These are phyloP conservation scores for Loxodonta africana DNA, from an alignment of 2,113 vertebrate genomes.

Conservation along the genomic window DNA sequence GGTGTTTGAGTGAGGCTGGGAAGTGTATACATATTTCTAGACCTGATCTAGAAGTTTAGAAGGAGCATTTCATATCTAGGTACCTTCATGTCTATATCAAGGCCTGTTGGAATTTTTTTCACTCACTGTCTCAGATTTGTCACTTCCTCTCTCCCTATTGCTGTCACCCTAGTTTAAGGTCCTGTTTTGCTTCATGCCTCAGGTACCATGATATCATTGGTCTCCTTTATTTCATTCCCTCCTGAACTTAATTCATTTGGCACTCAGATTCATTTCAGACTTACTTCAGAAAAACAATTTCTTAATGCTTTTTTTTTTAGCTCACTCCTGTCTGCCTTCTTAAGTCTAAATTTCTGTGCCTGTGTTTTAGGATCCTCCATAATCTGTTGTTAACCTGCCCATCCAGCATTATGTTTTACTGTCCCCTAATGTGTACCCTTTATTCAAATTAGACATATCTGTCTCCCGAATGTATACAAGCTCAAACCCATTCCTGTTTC, in stretches of 20 bases:
- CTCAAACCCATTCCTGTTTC: slow-evolving; percentile 37
- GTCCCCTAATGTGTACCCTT: neutral
- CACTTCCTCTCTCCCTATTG: neutral
- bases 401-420: neutral
- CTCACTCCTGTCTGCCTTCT: neutral
- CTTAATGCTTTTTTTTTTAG: slow-evolving; percentile 50
- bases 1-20: neutral
- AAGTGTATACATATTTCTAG: neutral
- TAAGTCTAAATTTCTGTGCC: slow-evolving; percentile 4
- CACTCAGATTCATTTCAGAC: neutral
- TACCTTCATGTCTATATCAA: neutral
- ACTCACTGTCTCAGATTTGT: neutral
- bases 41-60: slow-evolving; percentile 6
- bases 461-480: neutral
- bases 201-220: neutral
- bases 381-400: neutral
- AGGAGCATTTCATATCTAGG: neutral
- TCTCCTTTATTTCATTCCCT: slow-evolving; percentile 17
- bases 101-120: neutral
- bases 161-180: neutral
- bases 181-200: slow-evolving; percentile 18
- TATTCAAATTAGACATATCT: neutral
- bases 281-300: neutral
- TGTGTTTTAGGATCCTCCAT: neutral
- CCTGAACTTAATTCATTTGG: neutral